phyloP scores from a whole-genome alignment of 2,113 vertebrate species.

The Eurystomus gularis region DNA sequence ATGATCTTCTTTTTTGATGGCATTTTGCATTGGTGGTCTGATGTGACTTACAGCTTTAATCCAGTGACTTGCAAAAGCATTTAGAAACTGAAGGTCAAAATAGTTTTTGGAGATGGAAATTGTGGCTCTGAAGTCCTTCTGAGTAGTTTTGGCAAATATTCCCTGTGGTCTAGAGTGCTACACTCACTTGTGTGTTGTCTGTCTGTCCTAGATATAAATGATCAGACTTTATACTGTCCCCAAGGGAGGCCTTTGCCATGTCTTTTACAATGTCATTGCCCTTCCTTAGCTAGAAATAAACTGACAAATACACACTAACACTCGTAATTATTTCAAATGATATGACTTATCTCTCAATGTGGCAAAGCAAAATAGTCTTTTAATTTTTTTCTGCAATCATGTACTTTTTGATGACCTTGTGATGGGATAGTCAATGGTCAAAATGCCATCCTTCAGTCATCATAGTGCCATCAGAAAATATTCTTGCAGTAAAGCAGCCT shows the following conservation, averaged over 20 bases:
- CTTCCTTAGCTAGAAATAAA: neutral
- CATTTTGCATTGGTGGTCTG: neutral
- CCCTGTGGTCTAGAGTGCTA: neutral
- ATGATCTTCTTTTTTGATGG: neutral
- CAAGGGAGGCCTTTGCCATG: neutral
- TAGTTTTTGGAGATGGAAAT: neutral
- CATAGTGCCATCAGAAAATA: neutral
- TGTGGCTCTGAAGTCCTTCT: neutral
- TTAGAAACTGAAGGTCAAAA: neutral
- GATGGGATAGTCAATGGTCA: neutral
- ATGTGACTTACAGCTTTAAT: neutral
- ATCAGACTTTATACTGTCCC: neutral
- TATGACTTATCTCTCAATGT: neutral
- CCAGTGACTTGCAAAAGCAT: neutral
- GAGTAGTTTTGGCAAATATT: neutral
- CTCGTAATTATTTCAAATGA: neutral
- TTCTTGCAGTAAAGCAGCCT: neutral
- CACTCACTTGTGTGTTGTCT: neutral
- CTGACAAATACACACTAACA: neutral
- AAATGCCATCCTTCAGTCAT: neutral
- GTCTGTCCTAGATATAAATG: neutral
- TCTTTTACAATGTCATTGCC: neutral
- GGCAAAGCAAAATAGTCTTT: neutral
- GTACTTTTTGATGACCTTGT: neutral
- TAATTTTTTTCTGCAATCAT: neutral